Percentiles rank a stretch among this genome's conserved stretches.
phyloP scores from a whole-genome alignment of 1,140 invertebrate genomes.

The Oppia nitens region DNA sequence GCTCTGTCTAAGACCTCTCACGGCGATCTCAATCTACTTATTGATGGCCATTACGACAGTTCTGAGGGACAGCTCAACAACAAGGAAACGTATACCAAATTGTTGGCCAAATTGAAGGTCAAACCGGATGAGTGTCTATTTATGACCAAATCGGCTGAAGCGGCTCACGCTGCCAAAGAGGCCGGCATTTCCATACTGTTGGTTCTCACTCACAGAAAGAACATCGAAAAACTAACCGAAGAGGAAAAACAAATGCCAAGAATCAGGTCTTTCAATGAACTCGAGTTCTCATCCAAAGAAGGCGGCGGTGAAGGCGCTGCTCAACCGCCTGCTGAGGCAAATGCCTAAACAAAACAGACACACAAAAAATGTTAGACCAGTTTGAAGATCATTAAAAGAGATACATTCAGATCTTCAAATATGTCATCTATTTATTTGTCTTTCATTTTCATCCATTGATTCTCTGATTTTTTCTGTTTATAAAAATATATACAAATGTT shows the following conservation, averaged over 20 bases:
- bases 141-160: constrained; percentile 6
- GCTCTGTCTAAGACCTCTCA: constrained; percentile 14
- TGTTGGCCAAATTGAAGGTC: background rate
- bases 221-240: constrained; percentile 1
- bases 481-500: no score
- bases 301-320: no score
- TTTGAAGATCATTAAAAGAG: no score
- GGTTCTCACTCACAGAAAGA: constrained; percentile 12
- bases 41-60: constrained; percentile 14
- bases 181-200: constrained; percentile 2
- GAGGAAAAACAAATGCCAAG: constrained; percentile 1
- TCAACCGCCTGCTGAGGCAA: no score
- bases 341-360: no score
- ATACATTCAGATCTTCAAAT: no score
- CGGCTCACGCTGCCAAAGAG: constrained; percentile 2
- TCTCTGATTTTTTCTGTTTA: no score
- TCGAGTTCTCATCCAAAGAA: no score
- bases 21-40: constrained; percentile 13
- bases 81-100: constrained; percentile 1
- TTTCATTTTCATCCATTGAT: no score
- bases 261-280: constrained; percentile 8
- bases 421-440: no score
- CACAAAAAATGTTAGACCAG: no score
- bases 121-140: constrained; percentile 11
- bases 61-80: constrained; percentile 2